Base-by-base conservation (phyloP, 2,888 invertebrate genomes). In the Cheilosia urbana region DNA sequence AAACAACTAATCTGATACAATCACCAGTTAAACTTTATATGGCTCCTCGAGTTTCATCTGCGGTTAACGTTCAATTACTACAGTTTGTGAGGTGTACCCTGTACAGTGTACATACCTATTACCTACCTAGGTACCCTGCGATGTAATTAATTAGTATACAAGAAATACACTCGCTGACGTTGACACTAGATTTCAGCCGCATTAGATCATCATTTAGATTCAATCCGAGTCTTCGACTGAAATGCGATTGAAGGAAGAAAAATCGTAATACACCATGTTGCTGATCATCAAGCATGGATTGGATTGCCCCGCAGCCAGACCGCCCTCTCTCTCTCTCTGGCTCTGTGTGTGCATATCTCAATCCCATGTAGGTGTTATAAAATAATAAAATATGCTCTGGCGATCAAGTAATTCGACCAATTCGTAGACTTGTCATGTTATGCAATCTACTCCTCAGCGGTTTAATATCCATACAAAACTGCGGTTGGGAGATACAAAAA, bases 381-480 rank as follows among this genome's bases (percentile, higher is more conserved):
- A 63, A 83, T 57, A 68, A 72, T 53, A n/a, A 76, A 27, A 60
- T 78, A 73, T 63, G 51, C 73, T 73, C 21, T 55, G 65, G 53
- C 73, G 69, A 69, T 80, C 75, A 53, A 60, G 84, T 71, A 80
- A 84, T 71, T 80, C 49, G 80, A 75, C 75, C 75, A 76, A 80
- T 80, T 84, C 66, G 47, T 42, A 63, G 73, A 73, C 68, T 60
- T 72, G 62, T 57, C 60, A 42, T 42, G 19, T 84, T 84, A 84
- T 71, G 84, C 75, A 84, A 78, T 53, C 60, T 24, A 51, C 62
- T 42, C 72, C 62, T 57, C 34, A 57, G 13, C 37, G 63, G 66
- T 73, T 60, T 11, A 9, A 11, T 53, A 34, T 45, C n/a, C 42
- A n/a, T 66, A 37, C 47, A 47, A 42, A 37, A 24, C 9, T 65